Conservation (phyloP, 1,140 invertebrate genomes). For the Nasonia longicornis region DNA sequence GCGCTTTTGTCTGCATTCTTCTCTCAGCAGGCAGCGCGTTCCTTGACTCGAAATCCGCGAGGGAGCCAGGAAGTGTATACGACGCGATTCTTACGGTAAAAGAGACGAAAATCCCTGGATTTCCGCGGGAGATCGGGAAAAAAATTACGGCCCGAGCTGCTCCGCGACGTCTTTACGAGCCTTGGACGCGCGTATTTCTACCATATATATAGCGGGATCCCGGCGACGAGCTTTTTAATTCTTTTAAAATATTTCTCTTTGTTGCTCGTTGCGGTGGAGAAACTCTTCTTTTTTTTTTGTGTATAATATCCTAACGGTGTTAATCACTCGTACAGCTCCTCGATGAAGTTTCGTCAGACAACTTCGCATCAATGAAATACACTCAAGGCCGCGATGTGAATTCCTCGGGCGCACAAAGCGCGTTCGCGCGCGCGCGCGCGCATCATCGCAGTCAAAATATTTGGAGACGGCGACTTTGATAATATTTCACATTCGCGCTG, state of each 20-base stretch:
- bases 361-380: too few relatives aligned
- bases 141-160: background rate
- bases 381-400: background rate
- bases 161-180: too few relatives aligned
- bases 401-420: background rate
- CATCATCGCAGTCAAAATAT: background rate
- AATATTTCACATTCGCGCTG: background rate
- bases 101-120: conserved; percentile 22
- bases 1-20: background rate
- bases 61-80: conserved; percentile 10
- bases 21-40: background rate
- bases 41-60: background rate
- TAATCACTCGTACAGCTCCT: too few relatives aligned
- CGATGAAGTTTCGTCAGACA: too few relatives aligned
- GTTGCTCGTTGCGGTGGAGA: too few relatives aligned
- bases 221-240: too few relatives aligned
- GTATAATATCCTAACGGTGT: too few relatives aligned
- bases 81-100: background rate
- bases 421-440: too few relatives aligned
- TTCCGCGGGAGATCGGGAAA: background rate
- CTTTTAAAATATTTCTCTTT: too few relatives aligned
- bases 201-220: too few relatives aligned
- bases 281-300: too few relatives aligned
- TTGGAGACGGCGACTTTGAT: background rate
- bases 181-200: background rate